A percentile compares a stretch with the other conserved stretches of the same genome.
Evolutionary conservation across 2,888 invertebrate species (phyloP).

Genomic region (Cataglyphis cursor): DNA sequence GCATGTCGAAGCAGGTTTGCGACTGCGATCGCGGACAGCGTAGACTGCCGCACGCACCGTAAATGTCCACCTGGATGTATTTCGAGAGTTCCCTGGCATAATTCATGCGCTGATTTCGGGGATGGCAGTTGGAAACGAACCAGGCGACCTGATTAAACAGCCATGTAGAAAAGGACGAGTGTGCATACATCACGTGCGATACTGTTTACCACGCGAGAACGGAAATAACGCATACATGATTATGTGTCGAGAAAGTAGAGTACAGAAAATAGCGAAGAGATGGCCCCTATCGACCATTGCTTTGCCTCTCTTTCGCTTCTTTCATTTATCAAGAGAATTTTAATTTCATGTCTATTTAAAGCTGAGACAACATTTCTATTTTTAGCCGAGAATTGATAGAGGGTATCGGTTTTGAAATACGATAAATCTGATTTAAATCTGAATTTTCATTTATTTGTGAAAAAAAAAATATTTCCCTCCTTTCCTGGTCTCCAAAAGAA

Average conservation of each 20-base stretch:
- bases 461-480: background rate
- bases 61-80: conserved; percentile 96
- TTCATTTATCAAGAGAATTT: background rate
- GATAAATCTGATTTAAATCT: background rate
- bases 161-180: conserved; percentile 16
- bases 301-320: background rate
- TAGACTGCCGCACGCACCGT: conserved; percentile 95
- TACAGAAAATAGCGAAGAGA: background rate
- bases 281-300: background rate
- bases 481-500: background rate
- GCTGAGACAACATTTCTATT: background rate
- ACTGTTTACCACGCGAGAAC: background rate
- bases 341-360: background rate
- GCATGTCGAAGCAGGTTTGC: conserved; percentile 95
- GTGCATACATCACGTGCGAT: background rate
- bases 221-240: background rate
- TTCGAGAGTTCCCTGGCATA: conserved; percentile 95
- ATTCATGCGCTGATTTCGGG: conserved; percentile 95
- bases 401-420: background rate
- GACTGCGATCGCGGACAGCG: conserved; percentile 94
- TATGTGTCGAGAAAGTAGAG: background rate
- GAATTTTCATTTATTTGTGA: background rate
- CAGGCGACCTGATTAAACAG: conserved; percentile 92
- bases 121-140: conserved; percentile 99
- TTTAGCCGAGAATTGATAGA: background rate